Evolutionary conservation across 2,113 vertebrate genomes (phyloP).

Genomic region (Aspidoscelis tigris): DNA sequence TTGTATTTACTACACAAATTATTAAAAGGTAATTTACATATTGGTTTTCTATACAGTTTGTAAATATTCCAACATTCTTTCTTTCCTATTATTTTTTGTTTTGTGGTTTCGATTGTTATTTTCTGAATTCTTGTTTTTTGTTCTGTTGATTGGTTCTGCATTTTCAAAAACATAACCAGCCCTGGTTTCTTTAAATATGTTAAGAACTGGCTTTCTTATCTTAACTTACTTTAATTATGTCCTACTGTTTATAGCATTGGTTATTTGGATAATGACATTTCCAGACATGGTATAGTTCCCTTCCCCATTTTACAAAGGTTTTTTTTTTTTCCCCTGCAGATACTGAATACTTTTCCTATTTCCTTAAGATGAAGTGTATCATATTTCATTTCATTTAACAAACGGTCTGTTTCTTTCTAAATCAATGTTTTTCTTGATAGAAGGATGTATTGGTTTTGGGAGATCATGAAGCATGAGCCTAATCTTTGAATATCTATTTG

Average conservation of each 20-base stretch:
- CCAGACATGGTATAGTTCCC: background rate
- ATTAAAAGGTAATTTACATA: too few relatives aligned
- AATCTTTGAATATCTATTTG: background rate
- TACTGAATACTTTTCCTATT: background rate
- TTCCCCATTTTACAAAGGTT: background rate
- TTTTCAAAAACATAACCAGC: rapidly evolving
- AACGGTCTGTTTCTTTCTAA: background rate
- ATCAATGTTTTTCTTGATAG: background rate
- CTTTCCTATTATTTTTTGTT: too few relatives aligned
- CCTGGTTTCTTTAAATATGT: conserved; percentile 37
- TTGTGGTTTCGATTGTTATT: too few relatives aligned
- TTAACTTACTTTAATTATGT: conserved; percentile 31
- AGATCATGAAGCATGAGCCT: background rate
- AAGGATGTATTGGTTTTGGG: background rate
- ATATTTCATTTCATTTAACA: background rate
- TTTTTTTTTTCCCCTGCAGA: background rate
- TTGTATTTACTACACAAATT: too few relatives aligned
- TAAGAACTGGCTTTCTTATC: conserved; percentile 23
- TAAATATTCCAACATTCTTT: too few relatives aligned
- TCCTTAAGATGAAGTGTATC: background rate
- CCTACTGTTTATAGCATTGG: background rate
- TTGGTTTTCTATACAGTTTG: too few relatives aligned
- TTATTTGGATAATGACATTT: conserved; percentile 14
- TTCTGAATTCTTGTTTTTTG: too few relatives aligned
- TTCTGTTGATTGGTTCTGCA: too few relatives aligned